phyloP scores from a whole-genome alignment of 2,113 vertebrate species.

The Larimichthys polyactis region DNA sequence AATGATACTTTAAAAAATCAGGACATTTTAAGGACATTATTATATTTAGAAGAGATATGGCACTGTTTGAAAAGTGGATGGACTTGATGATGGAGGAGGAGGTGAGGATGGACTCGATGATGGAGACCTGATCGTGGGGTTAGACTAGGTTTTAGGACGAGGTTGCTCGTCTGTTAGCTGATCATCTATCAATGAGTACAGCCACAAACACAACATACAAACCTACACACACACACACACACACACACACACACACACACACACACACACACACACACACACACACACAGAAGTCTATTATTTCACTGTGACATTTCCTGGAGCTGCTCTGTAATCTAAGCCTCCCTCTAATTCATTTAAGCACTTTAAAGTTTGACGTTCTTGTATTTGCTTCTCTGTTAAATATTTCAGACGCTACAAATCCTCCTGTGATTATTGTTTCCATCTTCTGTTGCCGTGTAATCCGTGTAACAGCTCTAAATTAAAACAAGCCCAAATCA shows the following conservation, averaged over 20 bases:
- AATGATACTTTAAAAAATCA: no score
- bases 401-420: constrained; percentile 41
- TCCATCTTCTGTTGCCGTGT: constrained; percentile 5
- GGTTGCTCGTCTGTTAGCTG: no score
- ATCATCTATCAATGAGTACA: no score
- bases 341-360: constrained; percentile 33
- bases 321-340: constrained; percentile 16
- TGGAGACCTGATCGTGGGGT: no score
- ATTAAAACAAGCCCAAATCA: constrained; percentile 23
- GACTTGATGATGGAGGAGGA: no score
- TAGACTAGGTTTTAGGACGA: no score
- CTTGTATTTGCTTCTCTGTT: constrained; percentile 32
- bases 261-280: background rate
- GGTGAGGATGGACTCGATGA: no score
- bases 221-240: no score
- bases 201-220: no score
- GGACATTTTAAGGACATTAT: no score
- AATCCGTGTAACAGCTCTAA: constrained; percentile 34
- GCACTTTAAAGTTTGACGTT: constrained; percentile 29
- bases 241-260: background rate
- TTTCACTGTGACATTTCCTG: constrained; percentile 9
- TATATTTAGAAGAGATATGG: no score
- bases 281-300: background rate
- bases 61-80: no score
- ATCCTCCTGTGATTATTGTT: constrained; percentile 25